Evolutionary conservation across 2,888 invertebrate species (phyloP), one percentile per base, ranked within the genome.

Genomic region (Macropis europaea): DNA sequence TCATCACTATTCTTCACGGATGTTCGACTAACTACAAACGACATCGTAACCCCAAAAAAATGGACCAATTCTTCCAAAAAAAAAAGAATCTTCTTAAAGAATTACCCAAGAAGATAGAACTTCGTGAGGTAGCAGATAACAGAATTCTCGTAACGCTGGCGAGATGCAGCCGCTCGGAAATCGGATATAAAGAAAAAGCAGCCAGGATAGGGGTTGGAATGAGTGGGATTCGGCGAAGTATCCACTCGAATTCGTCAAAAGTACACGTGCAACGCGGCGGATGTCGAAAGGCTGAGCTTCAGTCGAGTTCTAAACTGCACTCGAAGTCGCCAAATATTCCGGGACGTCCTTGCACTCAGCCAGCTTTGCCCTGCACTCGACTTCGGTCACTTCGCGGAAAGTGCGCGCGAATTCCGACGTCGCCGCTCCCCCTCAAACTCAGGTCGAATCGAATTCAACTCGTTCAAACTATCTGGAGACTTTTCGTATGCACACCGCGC

Each of bases 261-360:
- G 62, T 78, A 61, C 64, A 77, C 50, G 71, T 45, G 57, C 57
- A 40, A 34, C 30, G 43, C 15, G 30, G 17, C 50, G 38, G 48
- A 36, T 24, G 40, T 36, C 38, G 47, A 38, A 52, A 11, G 15
- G 43, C 26, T n/a, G 50, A 15, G 59, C 32, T 38, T n/a, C 45
- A 54, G 48, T 71, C 60, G 64, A 77, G 79, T 77, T 74, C 63
- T 22, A 57, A 79, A 79, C 79, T 79, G 68, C 66, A 69, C 79
- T 71, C 62, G 24, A 73, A 73, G 74, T 76, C 59, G 47, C 69
- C 79, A 76, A 79, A 79, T 77, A 79, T 74, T 69, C 73, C 67
- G 59, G 66, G 62, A 56, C 66, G 63, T 64, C 67, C 79, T 66
- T 67, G 75, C 75, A 74, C 62, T 73, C 66, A 56, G 59, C 63